phyloP scores from a whole-genome alignment of 2,797 vertebrate genomes.

The Enteromius radiatus region DNA sequence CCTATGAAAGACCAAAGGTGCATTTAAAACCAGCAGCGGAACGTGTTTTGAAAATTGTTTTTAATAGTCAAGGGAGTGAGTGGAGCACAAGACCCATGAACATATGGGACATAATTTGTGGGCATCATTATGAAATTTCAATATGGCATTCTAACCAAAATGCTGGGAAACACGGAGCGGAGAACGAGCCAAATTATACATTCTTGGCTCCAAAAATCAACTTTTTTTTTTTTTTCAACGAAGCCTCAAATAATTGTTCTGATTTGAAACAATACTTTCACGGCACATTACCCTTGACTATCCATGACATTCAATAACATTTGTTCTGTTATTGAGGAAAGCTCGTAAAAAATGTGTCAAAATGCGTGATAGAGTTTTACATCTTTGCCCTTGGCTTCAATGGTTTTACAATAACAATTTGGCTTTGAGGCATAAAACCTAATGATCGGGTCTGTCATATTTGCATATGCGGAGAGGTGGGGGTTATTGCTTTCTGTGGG shows the following conservation, averaged over 20 bases:
- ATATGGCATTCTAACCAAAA: slow-evolving; percentile 34
- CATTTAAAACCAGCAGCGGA: slow-evolving; percentile 27
- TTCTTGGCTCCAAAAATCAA: slow-evolving; percentile 34
- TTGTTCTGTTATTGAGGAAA: slow-evolving; percentile 70
- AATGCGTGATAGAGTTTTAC: slow-evolving; percentile 68
- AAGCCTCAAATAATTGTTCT: slow-evolving; percentile 51
- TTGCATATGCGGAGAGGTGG: slow-evolving; percentile 79
- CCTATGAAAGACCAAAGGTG: slow-evolving; percentile 18
- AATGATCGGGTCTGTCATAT: slow-evolving; percentile 83
- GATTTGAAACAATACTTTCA: slow-evolving; percentile 54
- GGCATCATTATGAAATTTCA: slow-evolving; percentile 35
- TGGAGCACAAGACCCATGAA: slow-evolving; percentile 31
- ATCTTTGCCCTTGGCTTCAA: slow-evolving; percentile 78
- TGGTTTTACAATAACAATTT: slow-evolving; percentile 81
- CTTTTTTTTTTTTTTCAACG: background rate
- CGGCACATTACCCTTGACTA: slow-evolving; percentile 63
- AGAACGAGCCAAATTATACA: slow-evolving; percentile 29
- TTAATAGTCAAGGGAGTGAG: slow-evolving; percentile 38
- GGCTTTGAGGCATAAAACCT: slow-evolving; percentile 80
- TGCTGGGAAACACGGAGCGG: slow-evolving; percentile 31
- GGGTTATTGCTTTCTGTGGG: slow-evolving; percentile 75
- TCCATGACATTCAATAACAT: slow-evolving; percentile 71
- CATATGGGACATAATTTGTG: slow-evolving; percentile 45
- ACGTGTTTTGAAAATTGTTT: slow-evolving; percentile 29
- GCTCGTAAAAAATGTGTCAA: slow-evolving; percentile 73